A percentile compares a stretch with the other conserved stretches of the same genome.
phyloP scores from a whole-genome alignment of 2,888 invertebrate species.

The Thereva unica region DNA sequence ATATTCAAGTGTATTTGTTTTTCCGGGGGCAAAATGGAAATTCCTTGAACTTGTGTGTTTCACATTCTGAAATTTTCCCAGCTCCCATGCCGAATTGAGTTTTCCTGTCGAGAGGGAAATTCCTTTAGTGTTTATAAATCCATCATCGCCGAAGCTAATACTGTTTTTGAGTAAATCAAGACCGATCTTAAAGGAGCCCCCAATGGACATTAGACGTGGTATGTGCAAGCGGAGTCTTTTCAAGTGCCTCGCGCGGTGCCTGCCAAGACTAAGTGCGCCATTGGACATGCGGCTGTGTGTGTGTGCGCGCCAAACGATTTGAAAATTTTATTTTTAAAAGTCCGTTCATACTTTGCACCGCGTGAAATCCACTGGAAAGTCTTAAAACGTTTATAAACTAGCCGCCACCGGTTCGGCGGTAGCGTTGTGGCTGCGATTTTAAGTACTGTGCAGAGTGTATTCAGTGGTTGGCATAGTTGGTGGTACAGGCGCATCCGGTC shows the following conservation, averaged over 20 bases:
- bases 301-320: neutral
- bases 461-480: constrained; percentile 38
- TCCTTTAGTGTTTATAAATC: constrained; percentile 26
- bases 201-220: neutral
- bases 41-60: no score
- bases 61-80: no score
- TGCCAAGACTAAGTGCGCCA: constrained; percentile 4
- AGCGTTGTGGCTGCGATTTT: constrained; percentile 15
- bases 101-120: no score
- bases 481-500: constrained; percentile 16
- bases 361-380: constrained; percentile 42
- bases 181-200: constrained; percentile 3
- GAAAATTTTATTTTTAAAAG: constrained; percentile 37
- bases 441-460: constrained; percentile 21
- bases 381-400: constrained; percentile 39
- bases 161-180: constrained; percentile 25
- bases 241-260: neutral
- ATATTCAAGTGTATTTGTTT: no score
- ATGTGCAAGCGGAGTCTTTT: no score
- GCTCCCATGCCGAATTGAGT: no score
- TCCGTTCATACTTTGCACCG: constrained; percentile 6
- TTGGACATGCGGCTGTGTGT: constrained; percentile 4
- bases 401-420: constrained; percentile 9
- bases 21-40: no score
- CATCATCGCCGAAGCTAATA: constrained; percentile 26